Conservation (phyloP, 2,888 invertebrate species). For the Chromoteleia sp. region DNA sequence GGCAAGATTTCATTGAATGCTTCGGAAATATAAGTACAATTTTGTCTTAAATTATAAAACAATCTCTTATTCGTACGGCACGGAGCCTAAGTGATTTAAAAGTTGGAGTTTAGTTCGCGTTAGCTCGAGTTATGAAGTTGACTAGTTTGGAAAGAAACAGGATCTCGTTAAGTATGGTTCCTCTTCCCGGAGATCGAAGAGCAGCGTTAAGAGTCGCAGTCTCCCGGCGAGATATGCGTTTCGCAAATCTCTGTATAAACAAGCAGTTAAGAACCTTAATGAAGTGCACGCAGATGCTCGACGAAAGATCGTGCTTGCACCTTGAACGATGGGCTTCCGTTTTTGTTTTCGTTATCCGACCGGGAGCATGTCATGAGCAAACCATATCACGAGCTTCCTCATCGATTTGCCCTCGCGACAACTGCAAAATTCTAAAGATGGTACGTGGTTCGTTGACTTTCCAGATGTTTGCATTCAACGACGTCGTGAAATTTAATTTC, state of each 20-base stretch:
- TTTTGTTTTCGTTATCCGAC: constrained; percentile 53
- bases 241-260: constrained; percentile 63
- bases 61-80: constrained; percentile 36
- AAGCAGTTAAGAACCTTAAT: constrained; percentile 68
- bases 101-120: constrained; percentile 49
- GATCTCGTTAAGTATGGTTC: constrained; percentile 45
- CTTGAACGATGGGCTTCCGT: constrained; percentile 51
- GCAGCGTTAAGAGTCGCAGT: constrained; percentile 46
- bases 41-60: constrained; percentile 18
- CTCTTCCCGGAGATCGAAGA: constrained; percentile 20
- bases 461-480: constrained; percentile 37
- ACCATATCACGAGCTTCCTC: constrained; percentile 32
- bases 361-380: constrained; percentile 25
- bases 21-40: background rate
- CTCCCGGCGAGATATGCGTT: constrained; percentile 48
- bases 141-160: constrained; percentile 42
- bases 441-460: constrained; percentile 43
- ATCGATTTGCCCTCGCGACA: constrained; percentile 55
- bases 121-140: constrained; percentile 49
- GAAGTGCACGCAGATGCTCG: constrained; percentile 59
- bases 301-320: constrained; percentile 59
- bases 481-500: constrained; percentile 40
- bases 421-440: constrained; percentile 43
- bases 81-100: constrained; percentile 43
- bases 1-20: constrained; percentile 5